Base-by-base conservation (phyloP, 1,140 invertebrate genomes). In the Colletes gigas region DNA sequence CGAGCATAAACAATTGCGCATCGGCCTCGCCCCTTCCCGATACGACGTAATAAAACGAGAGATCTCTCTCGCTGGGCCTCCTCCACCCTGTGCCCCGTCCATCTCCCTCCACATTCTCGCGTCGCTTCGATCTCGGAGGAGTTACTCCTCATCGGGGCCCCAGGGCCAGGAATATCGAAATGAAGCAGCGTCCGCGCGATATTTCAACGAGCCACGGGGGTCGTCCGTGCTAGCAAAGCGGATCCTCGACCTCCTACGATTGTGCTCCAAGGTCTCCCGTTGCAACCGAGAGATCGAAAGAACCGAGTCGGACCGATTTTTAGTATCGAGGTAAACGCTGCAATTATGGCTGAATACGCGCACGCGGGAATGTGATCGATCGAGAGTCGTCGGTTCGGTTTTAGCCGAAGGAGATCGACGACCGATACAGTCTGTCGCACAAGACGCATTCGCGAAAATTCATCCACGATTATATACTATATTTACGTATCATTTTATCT, bases 1-100 rank as follows among this genome's bases (percentile, higher is more conserved):
- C 88, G 90, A 72, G 89, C 91, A 93, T 93, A 93, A 93, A 93
- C 92, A 92, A 93, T 93, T 92, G 92, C 86, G 89, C 88, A 84
- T 86, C 86, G 87, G 89, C 91, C 92, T 92, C 92, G 92, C 92
- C 92, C 91, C 91, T 88, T 90, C 78, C 86, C 89, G 89, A 90
- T 91, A 87, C 82, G 79, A 87, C 86, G 81, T 87, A 91, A 92
- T 89, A 91, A 91, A 92, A 91, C 85, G 88, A 90, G 85, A 86
- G 72, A 80, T 78, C 75, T 76, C 76, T 82, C 67, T 73, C 47
- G 19, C 44, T 10, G 54, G 30, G 52, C 54, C 21, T 47, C 50
- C 50, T 21, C 66, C 21, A 41, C 19, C 65, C 30, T 52, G 55
- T 7, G 19, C 75, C 60, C 81, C 69, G 55, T 54, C 54, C 59